Evolutionary conservation across 2,888 invertebrate genomes (phyloP), one percentile per base, ranked within the genome.

Genomic region (Troilus luridus): DNA sequence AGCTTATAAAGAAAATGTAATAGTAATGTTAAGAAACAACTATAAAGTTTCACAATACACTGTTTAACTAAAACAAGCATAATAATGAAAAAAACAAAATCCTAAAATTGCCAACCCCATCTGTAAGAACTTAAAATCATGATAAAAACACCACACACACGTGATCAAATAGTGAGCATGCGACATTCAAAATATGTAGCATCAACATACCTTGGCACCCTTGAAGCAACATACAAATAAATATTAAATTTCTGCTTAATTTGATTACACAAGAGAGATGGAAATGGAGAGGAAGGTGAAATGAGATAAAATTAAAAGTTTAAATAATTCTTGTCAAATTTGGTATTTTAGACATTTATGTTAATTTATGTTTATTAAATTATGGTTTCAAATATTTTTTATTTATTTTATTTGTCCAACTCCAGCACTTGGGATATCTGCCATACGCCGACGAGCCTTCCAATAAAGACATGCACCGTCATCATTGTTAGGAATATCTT

Each of bases 181-280:
- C 91, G 72, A 90, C 90, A 77, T 90, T 90, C 90, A 91, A 41
- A 77, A 89, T 88, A 67, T 72, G n/a, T 85, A 90, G 88, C 27
- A 60, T 59, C 77, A 95, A 96, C 95, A 94, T 95, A 96, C 95
- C 96, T 95, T 95, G 94, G 95, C 95, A 94, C 95, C 95, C 95
- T 95, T 94, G 94, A 91, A 93, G 92, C 92, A 92, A 92, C 77
- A 92, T 90, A 93, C 92, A 93, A 92, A 92, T 92, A 91, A 92
- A 91, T 88, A 88, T 64, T 62, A 77, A 85, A 88, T 91, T 88
- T 62, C 59, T 72, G 27, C 88, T 62, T 64, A 62, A 54, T 24
- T 91, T 72, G 88, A 91, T 72, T 17, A 41, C 17, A 77, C 6
- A 77, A 27, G 11, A 14, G 24, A 77, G 27, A 27, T 72, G 17